A percentile compares a stretch with the other conserved stretches of the same genome.
Conservation (phyloP, 2,888 invertebrate species). For the Odiellus spinosus region DNA sequence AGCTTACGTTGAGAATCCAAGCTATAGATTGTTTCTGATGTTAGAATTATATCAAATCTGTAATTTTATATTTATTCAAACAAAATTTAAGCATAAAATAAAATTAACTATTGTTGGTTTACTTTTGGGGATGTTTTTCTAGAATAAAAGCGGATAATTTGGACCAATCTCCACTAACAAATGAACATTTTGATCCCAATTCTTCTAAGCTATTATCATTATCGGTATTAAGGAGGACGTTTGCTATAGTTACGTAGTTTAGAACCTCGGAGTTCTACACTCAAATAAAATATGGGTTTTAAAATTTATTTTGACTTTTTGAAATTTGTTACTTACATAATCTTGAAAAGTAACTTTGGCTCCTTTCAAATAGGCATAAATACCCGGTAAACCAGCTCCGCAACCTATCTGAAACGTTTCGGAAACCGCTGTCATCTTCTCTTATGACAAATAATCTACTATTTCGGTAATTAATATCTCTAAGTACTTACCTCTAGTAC, state of each 20-base stretch:
- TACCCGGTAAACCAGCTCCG: slow-evolving; percentile 76
- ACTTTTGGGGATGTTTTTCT: background rate
- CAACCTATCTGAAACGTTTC: slow-evolving; percentile 64
- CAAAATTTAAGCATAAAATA: background rate
- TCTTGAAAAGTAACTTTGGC: slow-evolving; percentile 74
- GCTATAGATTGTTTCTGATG: slow-evolving; percentile 82
- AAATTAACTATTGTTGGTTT: background rate
- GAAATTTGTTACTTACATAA: slow-evolving; percentile 53
- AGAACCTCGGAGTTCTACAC: slow-evolving; percentile 69
- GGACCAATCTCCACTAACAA: slow-evolving; percentile 56
- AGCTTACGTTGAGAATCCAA: slow-evolving; percentile 59
- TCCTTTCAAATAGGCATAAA: slow-evolving; percentile 50
- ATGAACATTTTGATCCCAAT: slow-evolving; percentile 27
- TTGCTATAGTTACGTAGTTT: slow-evolving; percentile 60
- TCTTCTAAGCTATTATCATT: slow-evolving; percentile 21
- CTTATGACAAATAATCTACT: no score
- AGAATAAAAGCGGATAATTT: slow-evolving; percentile 26
- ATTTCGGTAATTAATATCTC: no score
- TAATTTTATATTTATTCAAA: background rate
- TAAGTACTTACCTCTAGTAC: no score
- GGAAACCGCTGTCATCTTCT: no score
- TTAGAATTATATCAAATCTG: slow-evolving; percentile 67
- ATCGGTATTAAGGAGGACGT: slow-evolving; percentile 51
- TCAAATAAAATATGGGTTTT: background rate
- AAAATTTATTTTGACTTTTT: background rate